A percentile compares a stretch with the other conserved stretches of the same genome.
Conservation (phyloP, 2,888 invertebrate genomes). For the Metellina segmentata region DNA sequence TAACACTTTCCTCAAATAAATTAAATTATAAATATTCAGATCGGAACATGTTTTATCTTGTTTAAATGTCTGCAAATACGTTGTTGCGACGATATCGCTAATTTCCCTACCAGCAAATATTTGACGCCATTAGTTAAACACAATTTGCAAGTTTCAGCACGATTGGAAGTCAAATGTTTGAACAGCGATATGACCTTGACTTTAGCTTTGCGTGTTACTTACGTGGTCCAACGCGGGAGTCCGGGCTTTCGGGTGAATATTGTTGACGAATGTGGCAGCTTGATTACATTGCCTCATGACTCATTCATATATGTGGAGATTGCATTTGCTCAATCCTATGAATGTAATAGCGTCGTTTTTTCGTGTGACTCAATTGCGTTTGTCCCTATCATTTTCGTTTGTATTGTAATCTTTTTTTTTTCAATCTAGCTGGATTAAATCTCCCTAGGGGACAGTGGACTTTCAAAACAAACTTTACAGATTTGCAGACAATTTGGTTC, state of each 20-base stretch:
- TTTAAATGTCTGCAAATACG: background rate
- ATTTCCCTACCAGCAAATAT: constrained; percentile 22
- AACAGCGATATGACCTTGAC: background rate
- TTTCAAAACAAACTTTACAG: too few relatives aligned
- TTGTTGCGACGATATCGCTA: background rate
- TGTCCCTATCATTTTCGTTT: background rate
- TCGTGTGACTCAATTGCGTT: background rate
- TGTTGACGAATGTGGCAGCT: background rate
- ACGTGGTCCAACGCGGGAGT: background rate
- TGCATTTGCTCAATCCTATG: background rate
- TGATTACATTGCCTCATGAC: background rate
- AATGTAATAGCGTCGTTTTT: background rate
- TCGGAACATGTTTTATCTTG: background rate
- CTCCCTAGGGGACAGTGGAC: too few relatives aligned
- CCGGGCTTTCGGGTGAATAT: background rate
- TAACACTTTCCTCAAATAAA: background rate
- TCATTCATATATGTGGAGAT: background rate
- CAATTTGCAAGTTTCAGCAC: background rate
- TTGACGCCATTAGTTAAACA: background rate
- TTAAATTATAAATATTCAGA: background rate
- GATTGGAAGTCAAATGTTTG: background rate
- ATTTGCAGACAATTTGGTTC: too few relatives aligned
- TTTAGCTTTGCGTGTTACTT: background rate
- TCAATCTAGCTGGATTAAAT: too few relatives aligned
- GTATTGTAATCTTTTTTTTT: too few relatives aligned